Evolutionary conservation across 2,797 vertebrate genomes (phyloP), one percentile per base, ranked within the genome.

Genomic region (Mormyrus hasselquistii): DNA sequence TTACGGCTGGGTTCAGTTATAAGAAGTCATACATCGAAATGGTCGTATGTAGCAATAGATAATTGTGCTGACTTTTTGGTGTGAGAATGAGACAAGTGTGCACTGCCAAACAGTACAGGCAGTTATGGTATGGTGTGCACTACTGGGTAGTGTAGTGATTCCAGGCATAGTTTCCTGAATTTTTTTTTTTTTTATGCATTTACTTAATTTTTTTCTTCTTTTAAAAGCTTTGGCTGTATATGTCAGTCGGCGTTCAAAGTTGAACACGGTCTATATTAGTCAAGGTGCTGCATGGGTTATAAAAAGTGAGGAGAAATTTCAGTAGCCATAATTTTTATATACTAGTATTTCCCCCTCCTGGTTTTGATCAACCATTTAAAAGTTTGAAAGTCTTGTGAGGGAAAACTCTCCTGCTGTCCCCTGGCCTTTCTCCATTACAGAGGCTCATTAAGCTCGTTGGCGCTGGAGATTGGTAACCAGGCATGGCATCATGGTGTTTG

Each of bases 361-460:
- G 16, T 79, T 79, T 79, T 41, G 10, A 85, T 49, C n/a, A 50
- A n/a, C 82, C 2, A 9, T 85, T 85, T 85, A 29, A 49, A 83
- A 44, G 76, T 47, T 38, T 47, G 5, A 41, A n/a, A 83, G 19
- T 44, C 47, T 49, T 49, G 7, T 10, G 44, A 52, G 47, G 47
- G 4, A 52, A 19, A 88, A 86, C 89, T 29, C 25, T 47, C 73
- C 88, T 79, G 85, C 16, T 90, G 73, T 89, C 14, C 2, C 0
- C 34, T 44, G 14, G 14, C 5, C 14, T 7, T 73, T 4, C 69
- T 55, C 76, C 92, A 94, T 94, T 94, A 88, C 88, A 89, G 73
- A 6, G 2, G 22, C 91, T 93, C 89, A 90, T 93, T 93, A 92
- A 92, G 91, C 88, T 50, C 85, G 12, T 19, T 89, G 85, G 76